phyloP scores from a whole-genome alignment of 2,113 vertebrate genomes.

The Ibidorhyncha struthersii region DNA sequence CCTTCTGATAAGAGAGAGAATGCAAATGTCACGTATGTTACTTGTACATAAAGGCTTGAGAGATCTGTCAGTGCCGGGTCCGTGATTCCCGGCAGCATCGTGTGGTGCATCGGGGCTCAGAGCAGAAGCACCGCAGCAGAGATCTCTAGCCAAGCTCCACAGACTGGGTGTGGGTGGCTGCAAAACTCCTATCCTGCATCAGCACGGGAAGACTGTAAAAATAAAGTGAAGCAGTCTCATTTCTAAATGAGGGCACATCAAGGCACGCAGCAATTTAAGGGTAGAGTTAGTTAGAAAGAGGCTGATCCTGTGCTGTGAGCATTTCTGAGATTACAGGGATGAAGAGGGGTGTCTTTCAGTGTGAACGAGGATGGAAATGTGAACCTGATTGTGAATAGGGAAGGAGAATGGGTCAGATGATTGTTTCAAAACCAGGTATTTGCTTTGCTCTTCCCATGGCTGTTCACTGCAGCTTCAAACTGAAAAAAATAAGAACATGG shows the following conservation, averaged over 20 bases:
- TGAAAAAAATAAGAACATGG: neutral
- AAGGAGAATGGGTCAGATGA: neutral
- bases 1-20: neutral
- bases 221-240: neutral
- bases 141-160: neutral
- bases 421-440: neutral
- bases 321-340: neutral
- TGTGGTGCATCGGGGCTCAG: neutral
- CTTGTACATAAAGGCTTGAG: neutral
- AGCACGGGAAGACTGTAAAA: neutral
- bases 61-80: neutral
- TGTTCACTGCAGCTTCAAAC: neutral
- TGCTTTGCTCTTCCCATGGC: neutral
- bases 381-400: neutral
- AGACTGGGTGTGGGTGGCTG: neutral
- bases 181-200: neutral
- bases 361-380: neutral
- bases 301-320: neutral
- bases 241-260: neutral
- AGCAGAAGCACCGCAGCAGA: neutral
- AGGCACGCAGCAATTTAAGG: neutral
- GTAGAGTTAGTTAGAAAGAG: neutral
- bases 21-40: neutral
- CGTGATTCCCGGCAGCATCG: neutral
- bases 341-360: neutral